Evolutionary conservation across 23 tunicate genomes (phyloP).

Genomic region (Ascidia mentula): DNA sequence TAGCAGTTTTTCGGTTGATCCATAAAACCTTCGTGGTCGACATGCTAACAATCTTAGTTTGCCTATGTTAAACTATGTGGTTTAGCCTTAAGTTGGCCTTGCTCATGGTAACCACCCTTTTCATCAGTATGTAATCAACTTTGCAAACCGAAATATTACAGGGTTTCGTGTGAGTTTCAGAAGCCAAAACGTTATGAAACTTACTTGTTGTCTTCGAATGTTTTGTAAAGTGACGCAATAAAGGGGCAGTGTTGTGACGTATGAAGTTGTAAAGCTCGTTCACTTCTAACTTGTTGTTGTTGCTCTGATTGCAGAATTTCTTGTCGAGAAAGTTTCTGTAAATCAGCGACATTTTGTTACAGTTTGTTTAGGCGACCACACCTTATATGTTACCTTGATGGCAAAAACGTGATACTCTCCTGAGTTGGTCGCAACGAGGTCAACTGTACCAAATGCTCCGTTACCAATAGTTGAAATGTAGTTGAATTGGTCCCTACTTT

Average conservation of each 20-base stretch:
- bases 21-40: no score
- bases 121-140: no score
- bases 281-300: conserved; percentile 43
- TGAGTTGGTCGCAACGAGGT: conserved; percentile 18
- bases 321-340: conserved; percentile 46
- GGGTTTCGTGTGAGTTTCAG: no score
- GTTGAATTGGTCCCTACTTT: conserved; percentile 24
- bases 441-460: conserved; percentile 59
- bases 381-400: conserved; percentile 24
- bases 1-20: no score
- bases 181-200: no score
- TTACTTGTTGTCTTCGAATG: conserved; percentile 50
- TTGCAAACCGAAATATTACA: no score
- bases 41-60: no score
- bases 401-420: conserved; percentile 24
- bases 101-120: no score
- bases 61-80: no score
- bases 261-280: conserved; percentile 29
- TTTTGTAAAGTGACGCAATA: conserved; percentile 46
- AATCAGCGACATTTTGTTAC: neutral
- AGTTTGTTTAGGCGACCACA: neutral
- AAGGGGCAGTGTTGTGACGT: conserved; percentile 53
- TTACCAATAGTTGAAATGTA: conserved; percentile 46
- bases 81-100: no score
- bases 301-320: conserved; percentile 40